Conservation (phyloP, 2,113 vertebrate species). For the Talpa occidentalis region DNA sequence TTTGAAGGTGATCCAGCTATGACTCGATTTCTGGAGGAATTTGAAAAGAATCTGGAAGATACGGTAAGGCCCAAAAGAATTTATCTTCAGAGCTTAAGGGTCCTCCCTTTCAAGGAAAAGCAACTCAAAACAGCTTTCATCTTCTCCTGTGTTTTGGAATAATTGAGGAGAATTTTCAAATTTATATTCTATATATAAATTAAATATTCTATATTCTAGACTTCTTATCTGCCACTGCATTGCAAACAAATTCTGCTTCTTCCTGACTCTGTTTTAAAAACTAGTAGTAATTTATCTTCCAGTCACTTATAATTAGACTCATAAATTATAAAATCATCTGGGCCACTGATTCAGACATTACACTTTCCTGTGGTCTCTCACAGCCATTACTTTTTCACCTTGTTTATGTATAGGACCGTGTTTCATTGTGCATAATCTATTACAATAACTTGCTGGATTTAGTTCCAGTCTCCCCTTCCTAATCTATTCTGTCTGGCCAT, state of each 20-base stretch:
- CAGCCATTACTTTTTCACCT: not conserved
- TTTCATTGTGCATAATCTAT: not conserved
- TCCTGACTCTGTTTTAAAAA: not conserved
- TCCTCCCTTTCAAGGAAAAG: not conserved
- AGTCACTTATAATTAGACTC: not conserved
- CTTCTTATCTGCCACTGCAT: not conserved
- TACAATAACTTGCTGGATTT: not conserved
- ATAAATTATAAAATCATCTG: not conserved
- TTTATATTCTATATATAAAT: not conserved
- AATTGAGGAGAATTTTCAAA: not conserved
- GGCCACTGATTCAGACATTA: not conserved
- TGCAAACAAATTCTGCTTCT: not conserved
- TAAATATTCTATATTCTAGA: not conserved
- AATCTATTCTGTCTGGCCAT: not conserved
- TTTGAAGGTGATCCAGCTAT: slow-evolving; percentile 97
- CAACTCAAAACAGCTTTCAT: slow-evolving; percentile 40
- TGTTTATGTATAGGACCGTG: not conserved
- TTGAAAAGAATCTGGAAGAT: slow-evolving; percentile 94
- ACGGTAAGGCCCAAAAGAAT: slow-evolving; percentile 87
- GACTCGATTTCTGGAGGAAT: slow-evolving; percentile 96
- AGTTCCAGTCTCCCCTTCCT: not conserved
- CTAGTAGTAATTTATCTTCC: not conserved
- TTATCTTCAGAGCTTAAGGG: not conserved
- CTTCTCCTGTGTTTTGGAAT: not conserved
- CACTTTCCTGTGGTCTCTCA: not conserved